Conservation (phyloP, 1,140 invertebrate genomes). For the Apolygus lucorum region DNA sequence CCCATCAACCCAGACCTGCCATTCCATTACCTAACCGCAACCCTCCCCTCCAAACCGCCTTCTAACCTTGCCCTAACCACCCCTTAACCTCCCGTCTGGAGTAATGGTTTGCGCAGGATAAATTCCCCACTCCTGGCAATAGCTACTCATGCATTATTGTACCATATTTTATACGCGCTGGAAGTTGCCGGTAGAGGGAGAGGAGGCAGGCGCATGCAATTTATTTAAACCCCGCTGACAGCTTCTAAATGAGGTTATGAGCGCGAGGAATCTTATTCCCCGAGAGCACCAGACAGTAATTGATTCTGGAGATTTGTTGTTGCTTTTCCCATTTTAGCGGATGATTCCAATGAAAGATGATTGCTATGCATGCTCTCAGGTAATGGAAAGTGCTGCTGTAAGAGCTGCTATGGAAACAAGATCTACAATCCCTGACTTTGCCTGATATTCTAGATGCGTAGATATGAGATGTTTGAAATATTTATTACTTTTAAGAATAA, state of each 20-base stretch:
- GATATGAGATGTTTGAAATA: too few species aligned
- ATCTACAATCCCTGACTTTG: too few species aligned
- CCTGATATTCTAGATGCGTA: too few species aligned
- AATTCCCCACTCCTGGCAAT: neutral
- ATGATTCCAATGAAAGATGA: neutral
- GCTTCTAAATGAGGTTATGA: conserved; percentile 13
- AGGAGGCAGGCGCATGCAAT: conserved; percentile 5
- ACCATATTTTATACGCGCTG: neutral
- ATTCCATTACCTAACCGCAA: neutral
- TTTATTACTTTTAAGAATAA: too few species aligned
- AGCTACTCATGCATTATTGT: conserved; percentile 10
- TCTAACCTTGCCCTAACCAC: neutral
- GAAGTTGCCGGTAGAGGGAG: neutral
- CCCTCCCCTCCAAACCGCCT: too few species aligned
- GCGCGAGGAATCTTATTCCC: neutral
- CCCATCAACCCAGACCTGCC: neutral
- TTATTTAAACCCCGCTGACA: conserved; percentile 13
- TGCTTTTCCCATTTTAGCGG: neutral
- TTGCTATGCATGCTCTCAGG: too few species aligned
- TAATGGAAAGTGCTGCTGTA: too few species aligned
- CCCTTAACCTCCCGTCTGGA: neutral
- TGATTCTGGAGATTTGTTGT: conserved; percentile 4
- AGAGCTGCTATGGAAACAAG: too few species aligned
- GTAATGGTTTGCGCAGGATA: neutral
- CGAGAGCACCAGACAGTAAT: neutral